phyloP scores from a whole-genome alignment of 2,797 vertebrate genomes.

The Siniperca undulata region DNA sequence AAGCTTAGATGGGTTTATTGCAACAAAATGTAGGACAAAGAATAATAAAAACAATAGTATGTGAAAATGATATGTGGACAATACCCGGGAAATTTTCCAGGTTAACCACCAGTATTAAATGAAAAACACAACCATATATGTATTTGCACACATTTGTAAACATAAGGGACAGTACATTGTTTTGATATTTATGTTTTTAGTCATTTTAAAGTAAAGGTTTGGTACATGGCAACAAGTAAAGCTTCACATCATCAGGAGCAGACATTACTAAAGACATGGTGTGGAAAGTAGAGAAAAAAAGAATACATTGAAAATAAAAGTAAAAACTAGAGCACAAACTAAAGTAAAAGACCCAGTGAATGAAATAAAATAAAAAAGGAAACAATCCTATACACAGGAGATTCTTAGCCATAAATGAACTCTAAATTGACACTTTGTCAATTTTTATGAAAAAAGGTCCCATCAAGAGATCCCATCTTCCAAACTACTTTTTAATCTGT shows the following conservation, averaged over 20 bases:
- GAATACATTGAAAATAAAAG: not conserved
- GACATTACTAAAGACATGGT: not conserved
- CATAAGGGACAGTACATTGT: not conserved
- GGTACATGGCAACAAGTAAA: not conserved
- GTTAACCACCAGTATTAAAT: not conserved
- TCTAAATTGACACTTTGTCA: not conserved
- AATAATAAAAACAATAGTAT: conserved; percentile 1
- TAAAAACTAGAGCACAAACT: not conserved
- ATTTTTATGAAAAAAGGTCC: not conserved
- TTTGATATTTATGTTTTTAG: not conserved
- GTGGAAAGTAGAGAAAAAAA: not conserved
- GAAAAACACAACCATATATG: not conserved
- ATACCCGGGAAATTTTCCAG: not conserved
- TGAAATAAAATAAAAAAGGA: not conserved
- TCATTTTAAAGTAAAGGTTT: not conserved
- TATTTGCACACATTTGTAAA: not conserved
- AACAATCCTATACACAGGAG: not conserved
- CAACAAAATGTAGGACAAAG: not conserved
- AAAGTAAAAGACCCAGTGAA: not conserved
- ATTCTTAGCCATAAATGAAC: not conserved
- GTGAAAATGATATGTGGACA: not conserved
- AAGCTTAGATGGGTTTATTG: conserved; percentile 14
- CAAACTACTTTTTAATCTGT: not conserved
- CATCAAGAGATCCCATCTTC: not conserved
- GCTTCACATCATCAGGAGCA: not conserved